Evolutionary conservation across 2,797 vertebrate species (phyloP), one percentile per base, ranked within the genome.

Genomic region (Petrocephalus schoutedeni): DNA sequence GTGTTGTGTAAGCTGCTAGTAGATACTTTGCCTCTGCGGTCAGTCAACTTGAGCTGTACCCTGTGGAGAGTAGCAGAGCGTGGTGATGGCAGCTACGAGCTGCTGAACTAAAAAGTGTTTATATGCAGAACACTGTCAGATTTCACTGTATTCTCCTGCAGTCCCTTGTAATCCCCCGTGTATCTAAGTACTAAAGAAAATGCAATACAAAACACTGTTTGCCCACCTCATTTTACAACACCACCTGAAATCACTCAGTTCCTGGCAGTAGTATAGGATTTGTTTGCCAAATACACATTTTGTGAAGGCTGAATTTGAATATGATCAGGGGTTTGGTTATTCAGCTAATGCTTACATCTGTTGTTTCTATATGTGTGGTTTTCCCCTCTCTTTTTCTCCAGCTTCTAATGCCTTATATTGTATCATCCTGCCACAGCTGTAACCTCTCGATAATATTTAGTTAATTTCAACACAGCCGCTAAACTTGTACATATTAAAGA

Each of bases 151-250:
- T 95, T 93, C 94, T 96, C 94, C 93, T 92, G 61, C 90, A 92
- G 92, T 92, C 93, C 94, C 94, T 94, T 95, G 95, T 96, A 95
- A 94, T 95, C 12, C 14, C 89, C 94, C 92, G 95, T 94, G 91
- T 94, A 95, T 96, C 95, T 96, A 95, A 96, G 92, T 95, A 96
- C 95, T 95, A 95, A 96, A 94, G 94, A 95, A 95, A 94, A 95
- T 94, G 91, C 93, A 95, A 95, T 92, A 93, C 92, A 94, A 91
- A 90, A 77, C 85, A 88, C 88, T 58, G 88, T 87, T 90, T 85
- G 89, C 89, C 74, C 91, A 93, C 90, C 58, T 91, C 92, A 90
- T 92, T 93, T 53, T 14, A 86, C 51, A n/a, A 23, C 45, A 54
- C 80, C 45, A 54, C 80, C 80, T 80, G 74, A 71, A 71, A 36